Evolutionary conservation across 2,797 vertebrate species (phyloP).

Genomic region (Pyrocephalus nanus): DNA sequence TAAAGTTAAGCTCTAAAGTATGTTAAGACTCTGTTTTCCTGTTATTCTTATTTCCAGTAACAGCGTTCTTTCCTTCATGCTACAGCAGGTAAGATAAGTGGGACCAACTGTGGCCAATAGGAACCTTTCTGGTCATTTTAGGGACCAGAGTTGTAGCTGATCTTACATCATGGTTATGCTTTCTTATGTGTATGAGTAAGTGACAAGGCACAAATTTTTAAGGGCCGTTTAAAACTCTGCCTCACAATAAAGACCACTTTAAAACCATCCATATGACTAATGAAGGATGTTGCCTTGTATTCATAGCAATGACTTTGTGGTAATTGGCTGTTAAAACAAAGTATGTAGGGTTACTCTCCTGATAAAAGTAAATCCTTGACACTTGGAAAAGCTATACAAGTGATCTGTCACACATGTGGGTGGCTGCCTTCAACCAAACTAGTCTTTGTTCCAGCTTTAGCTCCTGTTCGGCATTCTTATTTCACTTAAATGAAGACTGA

Average conservation of each 20-base stretch:
- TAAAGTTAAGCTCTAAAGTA: not conserved
- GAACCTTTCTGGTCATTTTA: not conserved
- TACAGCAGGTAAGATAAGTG: not conserved
- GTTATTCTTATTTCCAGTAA: not conserved
- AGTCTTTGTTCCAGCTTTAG: not conserved
- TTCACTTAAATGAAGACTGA: not conserved
- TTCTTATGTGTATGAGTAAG: not conserved
- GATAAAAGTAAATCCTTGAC: not conserved
- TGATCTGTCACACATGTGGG: not conserved
- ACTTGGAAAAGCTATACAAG: not conserved
- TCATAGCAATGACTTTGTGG: not conserved
- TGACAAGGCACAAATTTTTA: not conserved
- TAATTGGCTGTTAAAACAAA: not conserved
- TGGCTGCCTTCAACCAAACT: not conserved
- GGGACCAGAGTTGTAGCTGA: not conserved
- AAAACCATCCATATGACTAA: not conserved
- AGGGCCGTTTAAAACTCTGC: not conserved
- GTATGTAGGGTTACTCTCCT: accelerated
- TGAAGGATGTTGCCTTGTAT: not conserved
- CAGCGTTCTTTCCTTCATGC: not conserved
- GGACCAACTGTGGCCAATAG: not conserved
- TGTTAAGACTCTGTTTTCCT: not conserved
- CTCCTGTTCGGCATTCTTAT: not conserved
- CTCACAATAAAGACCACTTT: not conserved
- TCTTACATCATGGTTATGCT: not conserved